These are phyloP conservation scores for Ophiothrix spiculata DNA, from an alignment of 35 echinoderm and acorn worm species.

Conservation along the genomic window DNA sequence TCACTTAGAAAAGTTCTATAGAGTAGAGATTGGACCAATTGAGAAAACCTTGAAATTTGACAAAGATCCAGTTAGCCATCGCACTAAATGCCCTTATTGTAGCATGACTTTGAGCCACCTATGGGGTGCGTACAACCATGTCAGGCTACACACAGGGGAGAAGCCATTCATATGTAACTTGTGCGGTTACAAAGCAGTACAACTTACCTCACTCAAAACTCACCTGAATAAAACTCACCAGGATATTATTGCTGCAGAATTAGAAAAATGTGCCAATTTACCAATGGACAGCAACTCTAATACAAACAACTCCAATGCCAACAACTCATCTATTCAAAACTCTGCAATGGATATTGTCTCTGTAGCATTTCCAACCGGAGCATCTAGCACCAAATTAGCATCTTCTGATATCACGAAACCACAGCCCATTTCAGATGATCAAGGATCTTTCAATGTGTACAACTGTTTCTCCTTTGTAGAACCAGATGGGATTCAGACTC, in stretches of 20 bases:
- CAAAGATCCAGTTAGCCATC: background rate
- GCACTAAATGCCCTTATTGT: background rate
- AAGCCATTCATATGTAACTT: background rate
- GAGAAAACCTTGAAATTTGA: background rate
- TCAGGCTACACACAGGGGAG: background rate
- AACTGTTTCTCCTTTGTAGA: background rate
- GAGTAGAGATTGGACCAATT: background rate
- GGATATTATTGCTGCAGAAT: background rate
- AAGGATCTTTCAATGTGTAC: background rate
- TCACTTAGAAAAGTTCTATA: background rate
- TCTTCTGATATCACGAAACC: too few species aligned
- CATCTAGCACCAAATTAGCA: too few species aligned
- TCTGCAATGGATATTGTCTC: too few species aligned
- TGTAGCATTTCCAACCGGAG: too few species aligned
- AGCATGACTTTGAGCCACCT: constrained; percentile 4
- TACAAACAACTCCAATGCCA: too few species aligned
- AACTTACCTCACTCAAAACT: background rate
- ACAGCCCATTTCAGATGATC: too few species aligned
- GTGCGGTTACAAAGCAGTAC: background rate
- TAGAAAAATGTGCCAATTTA: background rate
- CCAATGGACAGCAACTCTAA: too few species aligned
- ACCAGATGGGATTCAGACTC: background rate
- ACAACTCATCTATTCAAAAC: too few species aligned
- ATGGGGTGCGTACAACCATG: background rate
- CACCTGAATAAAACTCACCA: background rate